Evolutionary conservation across 1,140 invertebrate genomes (phyloP).

Genomic region (Sarcophaga bullata): DNA sequence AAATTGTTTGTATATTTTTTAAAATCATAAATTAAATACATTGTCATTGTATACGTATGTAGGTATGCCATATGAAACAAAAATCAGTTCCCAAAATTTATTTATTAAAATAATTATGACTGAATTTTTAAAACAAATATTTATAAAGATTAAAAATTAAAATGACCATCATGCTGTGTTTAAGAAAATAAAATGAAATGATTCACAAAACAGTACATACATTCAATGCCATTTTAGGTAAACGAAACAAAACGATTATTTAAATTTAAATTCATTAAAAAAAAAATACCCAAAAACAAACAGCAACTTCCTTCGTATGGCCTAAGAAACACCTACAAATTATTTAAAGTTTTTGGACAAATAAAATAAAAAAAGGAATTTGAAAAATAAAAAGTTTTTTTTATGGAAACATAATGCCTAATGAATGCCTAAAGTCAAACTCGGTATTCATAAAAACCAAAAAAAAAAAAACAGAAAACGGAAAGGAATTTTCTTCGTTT

Average conservation of each 20-base stretch:
- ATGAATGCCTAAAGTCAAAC: too few species aligned
- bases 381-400: too few species aligned
- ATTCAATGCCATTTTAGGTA: not conserved
- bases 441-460: too few species aligned
- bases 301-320: not conserved
- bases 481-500: too few species aligned
- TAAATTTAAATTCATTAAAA: not conserved
- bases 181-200: not conserved
- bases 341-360: not conserved
- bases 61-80: too few species aligned
- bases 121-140: not conserved
- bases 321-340: constrained; percentile 5
- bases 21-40: too few species aligned
- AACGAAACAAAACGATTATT: not conserved
- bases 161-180: not conserved
- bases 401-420: not conserved
- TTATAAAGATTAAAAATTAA: not conserved
- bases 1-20: too few species aligned
- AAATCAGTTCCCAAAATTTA: not conserved
- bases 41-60: too few species aligned
- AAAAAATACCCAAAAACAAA: not conserved
- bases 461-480: too few species aligned
- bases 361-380: not conserved
- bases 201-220: not conserved
- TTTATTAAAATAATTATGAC: constrained; percentile 1